Evolutionary conservation across 1,140 invertebrate genomes (phyloP).

Genomic region (Chelonus insularis): DNA sequence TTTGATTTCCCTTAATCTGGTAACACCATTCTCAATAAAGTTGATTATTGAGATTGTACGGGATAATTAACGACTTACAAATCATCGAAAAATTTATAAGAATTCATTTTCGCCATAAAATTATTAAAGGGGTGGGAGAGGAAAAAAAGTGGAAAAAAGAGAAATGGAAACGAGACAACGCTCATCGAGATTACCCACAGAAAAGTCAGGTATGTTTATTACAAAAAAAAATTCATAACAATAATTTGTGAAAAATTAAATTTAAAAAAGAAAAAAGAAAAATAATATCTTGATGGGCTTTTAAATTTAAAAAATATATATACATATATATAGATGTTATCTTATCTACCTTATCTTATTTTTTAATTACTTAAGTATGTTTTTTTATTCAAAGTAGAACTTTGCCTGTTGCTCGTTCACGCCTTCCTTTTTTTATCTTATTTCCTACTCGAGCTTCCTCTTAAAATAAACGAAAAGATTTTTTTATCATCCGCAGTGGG

Average conservation of each 20-base stretch:
- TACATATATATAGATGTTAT: not conserved
- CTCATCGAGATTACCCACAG: slow-evolving; percentile 18
- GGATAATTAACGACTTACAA: not conserved
- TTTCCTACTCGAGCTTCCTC: too few species aligned
- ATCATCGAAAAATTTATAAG: not conserved
- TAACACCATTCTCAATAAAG: not conserved
- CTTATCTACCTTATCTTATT: not conserved
- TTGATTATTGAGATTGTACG: slow-evolving; percentile 11
- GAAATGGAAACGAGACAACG: slow-evolving; percentile 28
- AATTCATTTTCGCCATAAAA: not conserved
- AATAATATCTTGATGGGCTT: slow-evolving; percentile 1
- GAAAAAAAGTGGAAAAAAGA: slow-evolving; percentile 7
- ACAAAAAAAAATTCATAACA: not conserved
- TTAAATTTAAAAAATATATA: not conserved
- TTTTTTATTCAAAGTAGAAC: too few species aligned
- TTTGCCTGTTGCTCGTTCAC: too few species aligned
- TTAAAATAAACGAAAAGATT: too few species aligned
- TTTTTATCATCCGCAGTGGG: too few species aligned
- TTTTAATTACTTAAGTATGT: not conserved
- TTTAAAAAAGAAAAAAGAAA: not conserved
- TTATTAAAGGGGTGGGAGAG: not conserved
- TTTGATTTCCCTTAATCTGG: slow-evolving; percentile 6
- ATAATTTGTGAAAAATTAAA: not conserved
- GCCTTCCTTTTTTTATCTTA: too few species aligned
- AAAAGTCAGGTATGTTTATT: slow-evolving; percentile 24